Evolutionary conservation across 23 tunicate genomes (phyloP), one percentile per base, ranked within the genome.

Genomic region (Trididemnum miniatum): DNA sequence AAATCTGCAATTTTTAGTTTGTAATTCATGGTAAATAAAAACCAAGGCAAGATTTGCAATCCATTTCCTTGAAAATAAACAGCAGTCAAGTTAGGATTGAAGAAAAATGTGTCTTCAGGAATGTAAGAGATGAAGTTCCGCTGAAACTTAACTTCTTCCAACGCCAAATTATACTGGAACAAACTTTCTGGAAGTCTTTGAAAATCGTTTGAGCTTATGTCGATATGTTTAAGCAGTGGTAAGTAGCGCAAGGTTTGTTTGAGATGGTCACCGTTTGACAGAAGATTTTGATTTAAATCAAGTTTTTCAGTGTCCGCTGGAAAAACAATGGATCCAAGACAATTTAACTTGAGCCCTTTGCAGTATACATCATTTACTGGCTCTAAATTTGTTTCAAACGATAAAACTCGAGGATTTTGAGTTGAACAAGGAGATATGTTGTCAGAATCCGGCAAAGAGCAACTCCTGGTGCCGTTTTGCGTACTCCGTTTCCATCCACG

Each of bases 161-260:
- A 29, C 24, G 20, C 22, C 26, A 25, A 29, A 39, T 74, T 74
- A 39, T 18, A 18, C 25, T 74, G 28, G 59, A 74, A 74, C 12
- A 74, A 4, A 2, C 20, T 39, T 3, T 18, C 9, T 4, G 79
- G 59, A 40, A 74, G 2, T 4, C 36, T 24, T n/a, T 22, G 20
- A 25, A 36, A 74, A 39, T 37, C 12, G 32, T 74, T 74, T 5
- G 59, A 74, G 59, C 33, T 32, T 2, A 22, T 2, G 31, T 44
- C 60, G 24, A 74, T 15, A 2, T 22, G 20, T 4, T 39, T 9
- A 5, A 74, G 31, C 2, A 36, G 3, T 12, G 59, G 60, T 25
- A 74, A 33, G 25, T 74, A 33, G 59, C 59, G 7, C 31, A 74
- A 39, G 3, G 59, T 74, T 32, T 74, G 36, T 74, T 74, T 74